phyloP scores from a whole-genome alignment of 2,888 invertebrate species.

The Sthenelais limicola region DNA sequence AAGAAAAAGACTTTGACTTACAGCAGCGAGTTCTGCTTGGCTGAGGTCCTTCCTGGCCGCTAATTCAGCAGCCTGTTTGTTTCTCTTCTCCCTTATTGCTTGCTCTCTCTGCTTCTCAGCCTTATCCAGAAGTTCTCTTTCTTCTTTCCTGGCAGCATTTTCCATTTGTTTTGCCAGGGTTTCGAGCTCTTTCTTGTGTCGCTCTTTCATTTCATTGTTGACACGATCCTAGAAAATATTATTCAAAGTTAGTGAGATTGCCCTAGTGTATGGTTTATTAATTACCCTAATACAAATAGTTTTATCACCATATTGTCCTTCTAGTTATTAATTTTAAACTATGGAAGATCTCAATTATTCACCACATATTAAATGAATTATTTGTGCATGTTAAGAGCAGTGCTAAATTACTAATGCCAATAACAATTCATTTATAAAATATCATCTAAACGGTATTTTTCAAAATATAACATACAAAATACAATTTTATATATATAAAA shows the following conservation, averaged over 20 bases:
- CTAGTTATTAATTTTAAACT: too few relatives aligned
- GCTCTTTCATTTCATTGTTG: slow-evolving; percentile 59
- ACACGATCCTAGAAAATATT: slow-evolving; percentile 56
- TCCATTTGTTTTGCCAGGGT: slow-evolving; percentile 57
- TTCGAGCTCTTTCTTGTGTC: slow-evolving; percentile 62
- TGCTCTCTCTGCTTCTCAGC: slow-evolving; percentile 59
- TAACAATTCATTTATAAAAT: too few relatives aligned
- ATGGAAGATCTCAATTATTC: too few relatives aligned
- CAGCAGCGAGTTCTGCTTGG: slow-evolving; percentile 60
- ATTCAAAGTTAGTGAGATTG: slow-evolving; percentile 19
- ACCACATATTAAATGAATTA: too few relatives aligned
- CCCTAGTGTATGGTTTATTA: too few relatives aligned
- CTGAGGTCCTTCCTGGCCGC: slow-evolving; percentile 64
- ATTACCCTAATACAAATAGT: too few relatives aligned
- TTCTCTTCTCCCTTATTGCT: slow-evolving; percentile 62
- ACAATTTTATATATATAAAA: too few relatives aligned
- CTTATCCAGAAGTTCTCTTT: slow-evolving; percentile 55
- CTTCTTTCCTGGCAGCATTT: slow-evolving; percentile 56
- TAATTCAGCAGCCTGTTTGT: slow-evolving; percentile 65
- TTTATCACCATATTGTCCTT: too few relatives aligned
- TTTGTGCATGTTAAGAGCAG: too few relatives aligned
- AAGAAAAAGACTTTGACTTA: too few relatives aligned
- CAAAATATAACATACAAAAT: neutral
- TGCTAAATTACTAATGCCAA: too few relatives aligned
- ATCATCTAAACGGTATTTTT: too few relatives aligned